Evolutionary conservation across 1,140 invertebrate genomes (phyloP), one percentile per base, ranked within the genome.

Genomic region (Bombus balteatus): DNA sequence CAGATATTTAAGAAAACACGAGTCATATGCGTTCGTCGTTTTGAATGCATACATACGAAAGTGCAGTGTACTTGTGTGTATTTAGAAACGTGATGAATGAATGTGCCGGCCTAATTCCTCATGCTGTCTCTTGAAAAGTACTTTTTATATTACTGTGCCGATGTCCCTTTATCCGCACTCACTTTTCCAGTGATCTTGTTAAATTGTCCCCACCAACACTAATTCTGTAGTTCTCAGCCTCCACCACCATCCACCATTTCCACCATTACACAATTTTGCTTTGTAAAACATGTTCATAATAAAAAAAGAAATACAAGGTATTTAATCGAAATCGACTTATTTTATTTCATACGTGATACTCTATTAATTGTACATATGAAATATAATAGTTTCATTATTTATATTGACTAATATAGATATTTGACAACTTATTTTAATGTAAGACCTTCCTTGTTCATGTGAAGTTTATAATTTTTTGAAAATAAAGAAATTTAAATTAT

Each of bases 221-320:
- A 81, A 86, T 77, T 90, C 83, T 78, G 80, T 90, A 90, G 88
- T 87, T 82, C 84, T 86, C 83, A 91, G 87, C 83, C 81, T 88
- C 76, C 91, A 88, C 81, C 68, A 62, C 80, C 76, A 70, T 87
- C 78, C 83, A 90, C 88, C 85, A 89, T 74, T 90, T 90, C 90
- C 87, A 86, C 88, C 86, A 90, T 87, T 86, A 88, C 89, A 93
- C 92, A 87, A 92, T 91, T 95, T 95, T 95, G 94, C 94, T 95
- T 95, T 95, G 93, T 94, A 95, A 94, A 94, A 94, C 92, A 93
- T 95, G 93, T 95, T 95, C 92, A 92, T 95, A 95, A 95, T 95
- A 95, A 95, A 95, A 94, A 91, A 70, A 89, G 9, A 84, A 79
- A 82, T 87, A 92, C 81, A 91, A 85, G 86, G 83, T 89, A 91